A percentile compares a stretch with the other conserved stretches of the same genome.
These are phyloP conservation scores for Microctenopoma steveboyesi DNA, from an alignment of 2,797 vertebrate species.

Conservation along the genomic window DNA sequence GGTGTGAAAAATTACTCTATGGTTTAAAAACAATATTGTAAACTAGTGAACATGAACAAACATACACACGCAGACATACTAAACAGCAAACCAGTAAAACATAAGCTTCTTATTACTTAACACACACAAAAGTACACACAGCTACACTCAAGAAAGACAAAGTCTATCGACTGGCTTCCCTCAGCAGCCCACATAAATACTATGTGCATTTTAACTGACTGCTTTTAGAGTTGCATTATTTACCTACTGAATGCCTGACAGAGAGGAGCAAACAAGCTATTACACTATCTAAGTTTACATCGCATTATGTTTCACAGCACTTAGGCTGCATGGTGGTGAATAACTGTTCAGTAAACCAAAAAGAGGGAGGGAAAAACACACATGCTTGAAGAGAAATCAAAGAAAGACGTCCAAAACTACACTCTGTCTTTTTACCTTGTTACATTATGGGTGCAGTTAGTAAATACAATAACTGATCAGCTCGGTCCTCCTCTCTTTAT, in stretches of 20 bases:
- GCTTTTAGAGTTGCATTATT: slow-evolving; percentile 71
- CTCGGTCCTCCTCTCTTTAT: slow-evolving; percentile 10
- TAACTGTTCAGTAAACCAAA: slow-evolving; percentile 48
- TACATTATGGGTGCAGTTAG: neutral
- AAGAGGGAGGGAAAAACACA: slow-evolving; percentile 20
- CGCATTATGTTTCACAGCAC: slow-evolving; percentile 64
- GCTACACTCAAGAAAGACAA: slow-evolving; percentile 23
- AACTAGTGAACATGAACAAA: neutral
- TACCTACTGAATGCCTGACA: slow-evolving; percentile 60
- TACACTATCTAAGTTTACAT: slow-evolving; percentile 75
- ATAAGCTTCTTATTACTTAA: neutral
- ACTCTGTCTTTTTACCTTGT: neutral
- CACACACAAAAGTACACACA: neutral
- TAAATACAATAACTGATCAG: slow-evolving; percentile 26
- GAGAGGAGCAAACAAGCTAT: slow-evolving; percentile 71
- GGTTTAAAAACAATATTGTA: neutral
- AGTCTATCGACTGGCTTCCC: slow-evolving; percentile 50
- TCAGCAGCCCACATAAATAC: slow-evolving; percentile 57
- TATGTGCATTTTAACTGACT: slow-evolving; percentile 68
- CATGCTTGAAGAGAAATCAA: slow-evolving; percentile 8
- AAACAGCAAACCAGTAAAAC: slow-evolving; percentile 6
- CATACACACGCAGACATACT: neutral
- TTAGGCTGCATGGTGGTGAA: slow-evolving; percentile 43
- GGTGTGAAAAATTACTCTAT: neutral
- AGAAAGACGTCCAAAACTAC: neutral